Conservation (phyloP, 2,888 invertebrate species). For the Plutella xylostella region DNA sequence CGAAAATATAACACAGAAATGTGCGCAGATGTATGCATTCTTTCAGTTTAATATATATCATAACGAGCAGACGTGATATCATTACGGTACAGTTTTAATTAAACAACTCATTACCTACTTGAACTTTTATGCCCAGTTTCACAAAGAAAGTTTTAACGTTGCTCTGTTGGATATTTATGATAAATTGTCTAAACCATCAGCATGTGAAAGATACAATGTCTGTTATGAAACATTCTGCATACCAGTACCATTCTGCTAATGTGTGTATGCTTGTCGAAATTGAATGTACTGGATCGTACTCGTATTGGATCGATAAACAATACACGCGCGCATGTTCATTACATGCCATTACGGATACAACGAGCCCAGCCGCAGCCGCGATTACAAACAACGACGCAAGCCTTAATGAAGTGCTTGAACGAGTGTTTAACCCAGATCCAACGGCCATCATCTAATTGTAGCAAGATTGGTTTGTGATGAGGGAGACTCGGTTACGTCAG, state of each 20-base stretch:
- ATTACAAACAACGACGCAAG: constrained; percentile 21
- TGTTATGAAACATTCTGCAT: too few species aligned
- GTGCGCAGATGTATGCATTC: constrained; percentile 29
- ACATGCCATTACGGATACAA: constrained; percentile 22
- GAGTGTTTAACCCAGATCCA: constrained; percentile 37
- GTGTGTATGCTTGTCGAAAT: too few species aligned
- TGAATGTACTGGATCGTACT: too few species aligned
- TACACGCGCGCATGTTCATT: constrained; percentile 10
- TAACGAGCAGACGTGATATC: constrained; percentile 18
- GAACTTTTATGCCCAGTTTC: constrained; percentile 12
- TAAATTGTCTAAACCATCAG: constrained; percentile 8
- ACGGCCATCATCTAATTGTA: constrained; percentile 23
- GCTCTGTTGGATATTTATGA: too few species aligned
- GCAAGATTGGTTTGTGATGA: constrained; percentile 24
- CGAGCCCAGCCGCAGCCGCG: constrained; percentile 17
- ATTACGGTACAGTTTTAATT: constrained; percentile 4
- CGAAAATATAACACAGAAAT: constrained; percentile 33
- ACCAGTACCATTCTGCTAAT: too few species aligned
- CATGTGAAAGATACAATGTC: too few species aligned
- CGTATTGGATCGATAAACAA: too few species aligned
- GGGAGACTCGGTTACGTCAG: constrained; percentile 40
- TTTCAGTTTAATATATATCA: constrained; percentile 26
- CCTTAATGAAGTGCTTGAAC: constrained; percentile 20
- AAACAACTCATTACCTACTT: constrained; percentile 18
- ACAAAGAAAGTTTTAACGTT: constrained; percentile 22